A percentile compares a stretch with the other conserved stretches of the same genome.
phyloP scores from a whole-genome alignment of 2,888 invertebrate genomes.

The Metallyticus violacea region DNA sequence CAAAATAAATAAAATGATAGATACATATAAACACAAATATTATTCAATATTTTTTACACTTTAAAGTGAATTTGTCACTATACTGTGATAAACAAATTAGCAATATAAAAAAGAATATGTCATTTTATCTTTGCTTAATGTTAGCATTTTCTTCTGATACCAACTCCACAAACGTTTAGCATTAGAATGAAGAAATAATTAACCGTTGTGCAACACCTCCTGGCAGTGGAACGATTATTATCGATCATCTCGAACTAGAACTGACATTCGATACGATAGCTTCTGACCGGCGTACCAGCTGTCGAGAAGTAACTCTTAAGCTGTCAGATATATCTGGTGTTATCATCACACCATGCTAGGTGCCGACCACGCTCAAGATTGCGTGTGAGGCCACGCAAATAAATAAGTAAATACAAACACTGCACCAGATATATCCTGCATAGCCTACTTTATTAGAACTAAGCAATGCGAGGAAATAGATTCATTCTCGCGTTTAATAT shows the following conservation, averaged over 20 bases:
- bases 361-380: background rate
- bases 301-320: background rate
- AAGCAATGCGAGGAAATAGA: too few relatives aligned
- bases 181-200: background rate
- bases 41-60: too few relatives aligned
- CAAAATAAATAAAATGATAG: too few relatives aligned
- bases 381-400: background rate
- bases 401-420: background rate
- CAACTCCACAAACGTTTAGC: background rate
- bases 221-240: too few relatives aligned
- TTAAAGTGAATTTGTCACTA: too few relatives aligned
- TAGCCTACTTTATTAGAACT: background rate
- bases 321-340: background rate
- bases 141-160: background rate
- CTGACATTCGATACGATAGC: background rate
- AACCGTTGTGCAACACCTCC: background rate
- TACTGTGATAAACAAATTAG: too few relatives aligned
- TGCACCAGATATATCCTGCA: background rate
- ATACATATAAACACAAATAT: too few relatives aligned
- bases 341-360: background rate
- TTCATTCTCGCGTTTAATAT: too few relatives aligned
- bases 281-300: background rate
- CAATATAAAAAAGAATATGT: too few relatives aligned
- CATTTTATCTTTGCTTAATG: too few relatives aligned
- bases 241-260: background rate